phyloP scores from a whole-genome alignment of 2,113 vertebrate genomes.

The Carassius carassius region DNA sequence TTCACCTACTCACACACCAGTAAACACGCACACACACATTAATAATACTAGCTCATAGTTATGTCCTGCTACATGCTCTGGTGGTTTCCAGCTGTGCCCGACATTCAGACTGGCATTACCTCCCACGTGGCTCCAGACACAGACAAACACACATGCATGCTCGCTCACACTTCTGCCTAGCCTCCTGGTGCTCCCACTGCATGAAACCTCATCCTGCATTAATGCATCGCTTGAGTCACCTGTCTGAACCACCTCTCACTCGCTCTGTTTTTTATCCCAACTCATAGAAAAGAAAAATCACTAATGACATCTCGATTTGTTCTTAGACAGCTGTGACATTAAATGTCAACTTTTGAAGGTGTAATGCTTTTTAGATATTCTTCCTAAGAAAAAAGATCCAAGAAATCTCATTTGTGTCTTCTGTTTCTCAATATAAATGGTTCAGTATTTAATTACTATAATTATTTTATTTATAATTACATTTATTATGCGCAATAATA shows the following conservation, averaged over 20 bases:
- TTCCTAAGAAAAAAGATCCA: too few relatives aligned
- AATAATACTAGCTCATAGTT: conserved; percentile 10
- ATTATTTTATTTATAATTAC: too few relatives aligned
- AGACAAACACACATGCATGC: background rate
- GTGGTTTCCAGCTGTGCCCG: conserved; percentile 49
- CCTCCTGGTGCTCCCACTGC: conserved; percentile 4
- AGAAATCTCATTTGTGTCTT: too few relatives aligned
- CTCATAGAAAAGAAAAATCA: background rate
- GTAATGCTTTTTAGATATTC: too few relatives aligned
- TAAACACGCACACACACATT: conserved; percentile 12
- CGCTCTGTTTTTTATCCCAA: background rate
- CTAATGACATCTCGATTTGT: background rate
- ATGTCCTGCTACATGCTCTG: conserved; percentile 40
- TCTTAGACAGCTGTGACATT: too few relatives aligned
- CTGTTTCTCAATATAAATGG: too few relatives aligned
- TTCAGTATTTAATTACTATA: too few relatives aligned
- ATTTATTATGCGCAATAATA: too few relatives aligned
- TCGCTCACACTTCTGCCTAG: background rate
- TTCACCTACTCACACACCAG: conserved; percentile 20
- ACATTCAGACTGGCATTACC: conserved; percentile 27
- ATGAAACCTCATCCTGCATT: conserved; percentile 16
- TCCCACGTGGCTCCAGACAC: conserved; percentile 26
- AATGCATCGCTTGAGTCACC: conserved; percentile 5
- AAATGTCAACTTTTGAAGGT: too few relatives aligned
- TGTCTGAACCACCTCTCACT: conserved; percentile 21